A percentile compares a stretch with the other conserved stretches of the same genome.
Conservation (phyloP, 2,113 vertebrate species). For the Corydoras sp. region DNA sequence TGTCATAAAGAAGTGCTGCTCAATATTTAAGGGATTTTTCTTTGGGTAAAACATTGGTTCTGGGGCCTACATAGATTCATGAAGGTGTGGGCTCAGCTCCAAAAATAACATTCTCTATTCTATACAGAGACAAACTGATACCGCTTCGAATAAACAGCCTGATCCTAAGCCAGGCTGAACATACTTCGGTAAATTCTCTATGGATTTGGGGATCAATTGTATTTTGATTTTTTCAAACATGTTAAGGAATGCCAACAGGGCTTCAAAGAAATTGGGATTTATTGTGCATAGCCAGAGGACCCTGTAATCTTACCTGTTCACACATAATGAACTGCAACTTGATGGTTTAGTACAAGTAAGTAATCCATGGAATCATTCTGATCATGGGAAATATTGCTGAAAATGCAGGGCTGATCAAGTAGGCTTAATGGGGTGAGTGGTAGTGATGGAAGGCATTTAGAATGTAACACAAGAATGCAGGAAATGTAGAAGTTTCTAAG, state of each 20-base stretch:
- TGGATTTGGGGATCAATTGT: constrained; percentile 1
- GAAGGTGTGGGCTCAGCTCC: constrained; percentile 8
- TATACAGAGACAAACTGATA: constrained; percentile 4
- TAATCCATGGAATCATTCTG: not conserved
- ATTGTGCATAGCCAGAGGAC: constrained; percentile 9
- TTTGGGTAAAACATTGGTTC: not conserved
- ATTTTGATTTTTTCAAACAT: constrained; percentile 14
- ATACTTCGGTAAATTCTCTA: not conserved
- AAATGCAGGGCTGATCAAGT: not conserved
- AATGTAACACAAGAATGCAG: not conserved
- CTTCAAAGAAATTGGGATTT: constrained; percentile 8
- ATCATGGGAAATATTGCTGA: not conserved
- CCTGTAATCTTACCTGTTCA: constrained; percentile 5
- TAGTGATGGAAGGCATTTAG: not conserved
- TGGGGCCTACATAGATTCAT: constrained; percentile 15
- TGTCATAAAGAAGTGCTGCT: no score
- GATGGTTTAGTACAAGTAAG: not conserved
- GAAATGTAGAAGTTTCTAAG: not conserved
- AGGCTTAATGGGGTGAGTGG: no score
- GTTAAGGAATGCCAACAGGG: not conserved
- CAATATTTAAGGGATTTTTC: not conserved
- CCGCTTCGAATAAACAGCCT: not conserved
- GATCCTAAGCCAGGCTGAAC: not conserved
- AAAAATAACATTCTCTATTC: constrained; percentile 23
- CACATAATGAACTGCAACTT: not conserved